phyloP scores from a whole-genome alignment of 2,113 vertebrate genomes.

The Poeciliopsis retropinna region DNA sequence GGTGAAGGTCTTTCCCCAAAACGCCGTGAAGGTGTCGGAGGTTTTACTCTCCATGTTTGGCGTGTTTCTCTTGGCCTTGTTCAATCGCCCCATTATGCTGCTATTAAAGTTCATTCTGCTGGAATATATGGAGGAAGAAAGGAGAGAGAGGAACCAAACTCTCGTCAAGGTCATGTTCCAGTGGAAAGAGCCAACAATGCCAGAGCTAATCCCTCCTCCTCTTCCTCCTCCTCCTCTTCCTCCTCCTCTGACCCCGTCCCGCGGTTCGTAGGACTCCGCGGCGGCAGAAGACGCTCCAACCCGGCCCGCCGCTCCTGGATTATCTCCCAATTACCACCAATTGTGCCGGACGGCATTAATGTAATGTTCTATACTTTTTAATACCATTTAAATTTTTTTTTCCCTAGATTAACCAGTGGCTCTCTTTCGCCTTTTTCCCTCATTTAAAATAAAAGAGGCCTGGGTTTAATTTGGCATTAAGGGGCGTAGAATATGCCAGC shows the following conservation, averaged over 20 bases:
- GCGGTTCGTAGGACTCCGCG: conserved; percentile 66
- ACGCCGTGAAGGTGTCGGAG: conserved; percentile 56
- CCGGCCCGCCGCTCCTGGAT: conserved; percentile 77
- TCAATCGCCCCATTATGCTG: conserved; percentile 69
- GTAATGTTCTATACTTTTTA: conserved; percentile 81
- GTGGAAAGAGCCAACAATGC: conserved; percentile 78
- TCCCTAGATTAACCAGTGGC: conserved; percentile 71
- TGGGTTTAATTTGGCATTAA: conserved; percentile 84
- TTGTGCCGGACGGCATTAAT: conserved; percentile 81
- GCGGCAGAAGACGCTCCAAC: conserved; percentile 73
- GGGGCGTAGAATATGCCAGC: conserved; percentile 78
- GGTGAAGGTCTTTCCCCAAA: conserved; percentile 22
- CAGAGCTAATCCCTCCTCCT: conserved; percentile 76
- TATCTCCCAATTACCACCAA: conserved; percentile 86
- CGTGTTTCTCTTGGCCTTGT: conserved; percentile 65
- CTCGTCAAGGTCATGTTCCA: conserved; percentile 83
- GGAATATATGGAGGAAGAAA: conserved; percentile 58
- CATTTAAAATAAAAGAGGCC: conserved; percentile 83
- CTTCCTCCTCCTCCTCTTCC: conserved; percentile 57
- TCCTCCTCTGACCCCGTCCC: conserved; percentile 73
- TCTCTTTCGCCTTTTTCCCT: conserved; percentile 77
- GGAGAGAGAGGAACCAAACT: conserved; percentile 64
- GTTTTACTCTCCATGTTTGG: conserved; percentile 58
- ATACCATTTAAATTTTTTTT: conserved; percentile 71
- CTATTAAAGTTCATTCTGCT: conserved; percentile 76